Base-by-base conservation (phyloP, 2,113 vertebrate genomes). In the Centropus unirufus region DNA sequence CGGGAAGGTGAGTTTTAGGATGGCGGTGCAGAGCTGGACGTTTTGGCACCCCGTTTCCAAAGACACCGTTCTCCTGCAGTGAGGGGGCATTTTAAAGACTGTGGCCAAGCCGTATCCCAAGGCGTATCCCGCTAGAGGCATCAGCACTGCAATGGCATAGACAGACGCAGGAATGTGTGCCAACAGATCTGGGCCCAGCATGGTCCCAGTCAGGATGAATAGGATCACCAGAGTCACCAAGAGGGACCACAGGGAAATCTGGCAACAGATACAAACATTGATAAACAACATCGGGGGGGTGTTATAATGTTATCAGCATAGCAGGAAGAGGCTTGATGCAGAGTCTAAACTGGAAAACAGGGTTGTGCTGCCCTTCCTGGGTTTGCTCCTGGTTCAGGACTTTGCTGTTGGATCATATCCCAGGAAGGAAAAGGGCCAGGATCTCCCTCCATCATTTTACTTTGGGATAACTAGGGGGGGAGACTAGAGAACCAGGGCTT, bases 11-110 rank as follows among this genome's bases (percentile, higher is more conserved):
- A 99, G 98, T 85, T 99, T 99, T 51, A 99, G 98, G 85, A 99
- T 99, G 95, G 99, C 99, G 0, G 99, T 99, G 93, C 99, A 99
- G 76, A 99, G 99, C 97, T 99, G 99, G 76, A 99, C 99, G 3
- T 99, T 99, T 97, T 99, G 99, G 96, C 99, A 99, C 2, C 99
- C 99, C 0, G 99, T 99, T 96, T 99, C 99, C 97, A 99, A 86
- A 27, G 99, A 99, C 6, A 99, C 99, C 0, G 99, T 98, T 95
- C 99, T 98, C 82, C 98, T 97, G 97, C 99, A 98, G 97, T 98
- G 99, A 11, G 99, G 98, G 1, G 99, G 98, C 80, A 99, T 98
- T 44, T 96, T 98, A 82, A 99, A 99, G 86, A 99, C 86, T 1
- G 97, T 87, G 4, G 99, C 99, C 83, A 99, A 97, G 78, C 99